Conservation (phyloP, 2,888 invertebrate genomes). For the Perizoma affinitatum region DNA sequence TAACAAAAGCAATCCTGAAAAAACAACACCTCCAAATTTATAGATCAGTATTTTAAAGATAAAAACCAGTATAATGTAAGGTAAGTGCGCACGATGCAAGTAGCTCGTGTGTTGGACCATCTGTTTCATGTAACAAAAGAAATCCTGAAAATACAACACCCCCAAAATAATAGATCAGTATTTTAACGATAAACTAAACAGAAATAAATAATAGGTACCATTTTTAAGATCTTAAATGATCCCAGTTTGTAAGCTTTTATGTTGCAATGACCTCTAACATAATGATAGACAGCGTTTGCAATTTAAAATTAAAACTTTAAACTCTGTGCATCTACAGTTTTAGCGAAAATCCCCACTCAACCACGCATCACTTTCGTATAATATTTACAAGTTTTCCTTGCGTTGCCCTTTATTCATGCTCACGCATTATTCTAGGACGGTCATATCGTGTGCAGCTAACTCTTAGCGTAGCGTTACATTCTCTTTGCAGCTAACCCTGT, state of each 20-base stretch:
- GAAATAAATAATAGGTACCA: not conserved
- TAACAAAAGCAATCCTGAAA: slow-evolving; percentile 7
- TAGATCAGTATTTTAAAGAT: no score
- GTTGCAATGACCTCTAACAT: no score
- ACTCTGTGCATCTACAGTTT: not conserved
- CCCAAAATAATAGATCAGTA: no score
- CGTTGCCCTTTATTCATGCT: no score
- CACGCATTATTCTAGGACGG: no score
- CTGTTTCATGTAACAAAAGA: slow-evolving; percentile 7
- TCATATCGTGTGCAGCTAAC: not conserved
- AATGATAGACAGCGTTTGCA: no score
- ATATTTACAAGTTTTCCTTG: no score
- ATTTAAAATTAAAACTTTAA: no score
- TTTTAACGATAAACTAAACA: no score
- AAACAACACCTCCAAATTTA: slow-evolving; percentile 3
- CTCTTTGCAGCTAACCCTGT: not conserved
- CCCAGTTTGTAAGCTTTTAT: not conserved
- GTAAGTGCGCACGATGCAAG: slow-evolving; percentile 21
- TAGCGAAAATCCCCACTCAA: not conserved
- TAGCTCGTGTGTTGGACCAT: slow-evolving; percentile 17
- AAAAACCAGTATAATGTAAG: slow-evolving; percentile 61
- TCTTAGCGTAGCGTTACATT: not conserved
- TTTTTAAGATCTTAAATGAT: not conserved
- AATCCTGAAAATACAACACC: slow-evolving; percentile 13
- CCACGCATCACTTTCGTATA: not conserved